Percentiles rank a stretch among this genome's conserved stretches.
phyloP scores from a whole-genome alignment of 2,888 invertebrate species.

The Oscheius sp. region DNA sequence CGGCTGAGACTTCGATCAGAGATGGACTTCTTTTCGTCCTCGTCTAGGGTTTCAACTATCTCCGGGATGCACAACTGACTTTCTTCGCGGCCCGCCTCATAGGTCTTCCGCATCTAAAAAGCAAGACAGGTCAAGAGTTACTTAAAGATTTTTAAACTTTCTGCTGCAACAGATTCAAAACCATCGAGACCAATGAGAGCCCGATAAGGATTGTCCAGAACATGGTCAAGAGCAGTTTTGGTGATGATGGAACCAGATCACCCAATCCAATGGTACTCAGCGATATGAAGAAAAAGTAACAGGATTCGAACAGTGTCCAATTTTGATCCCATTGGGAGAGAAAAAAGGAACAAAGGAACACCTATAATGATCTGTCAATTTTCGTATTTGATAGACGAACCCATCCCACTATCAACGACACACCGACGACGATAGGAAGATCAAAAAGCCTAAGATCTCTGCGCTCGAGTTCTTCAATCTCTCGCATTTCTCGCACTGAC shows the following conservation, averaged over 20 bases:
- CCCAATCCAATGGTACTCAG: slow-evolving; percentile 77
- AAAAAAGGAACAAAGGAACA: slow-evolving; percentile 81
- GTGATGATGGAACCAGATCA: slow-evolving; percentile 77
- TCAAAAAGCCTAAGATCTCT: slow-evolving; percentile 80
- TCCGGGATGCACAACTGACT: slow-evolving; percentile 29
- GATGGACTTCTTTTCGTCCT: slow-evolving; percentile 47
- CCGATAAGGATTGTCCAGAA: slow-evolving; percentile 93
- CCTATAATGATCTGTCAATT: slow-evolving; percentile 76
- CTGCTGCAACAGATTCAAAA: slow-evolving; percentile 61
- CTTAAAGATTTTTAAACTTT: slow-evolving; percentile 34
- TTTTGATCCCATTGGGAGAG: slow-evolving; percentile 77
- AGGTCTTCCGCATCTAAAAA: slow-evolving; percentile 61
- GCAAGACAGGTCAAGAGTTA: not conserved
- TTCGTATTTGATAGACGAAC: slow-evolving; percentile 79
- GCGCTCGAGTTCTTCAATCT: slow-evolving; percentile 54
- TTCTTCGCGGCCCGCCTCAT: slow-evolving; percentile 55
- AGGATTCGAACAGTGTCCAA: slow-evolving; percentile 90
- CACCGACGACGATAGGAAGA: slow-evolving; percentile 88
- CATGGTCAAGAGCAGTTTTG: slow-evolving; percentile 88
- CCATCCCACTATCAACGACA: slow-evolving; percentile 85
- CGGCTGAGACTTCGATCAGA: slow-evolving; percentile 46
- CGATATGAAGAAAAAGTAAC: slow-evolving; percentile 95
- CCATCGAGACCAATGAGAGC: slow-evolving; percentile 63
- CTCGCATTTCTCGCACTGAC: slow-evolving; percentile 59
- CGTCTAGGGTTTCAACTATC: slow-evolving; percentile 32